These are phyloP conservation scores for Caradrina kadenii DNA, from an alignment of 2,888 invertebrate genomes.

Conservation along the genomic window DNA sequence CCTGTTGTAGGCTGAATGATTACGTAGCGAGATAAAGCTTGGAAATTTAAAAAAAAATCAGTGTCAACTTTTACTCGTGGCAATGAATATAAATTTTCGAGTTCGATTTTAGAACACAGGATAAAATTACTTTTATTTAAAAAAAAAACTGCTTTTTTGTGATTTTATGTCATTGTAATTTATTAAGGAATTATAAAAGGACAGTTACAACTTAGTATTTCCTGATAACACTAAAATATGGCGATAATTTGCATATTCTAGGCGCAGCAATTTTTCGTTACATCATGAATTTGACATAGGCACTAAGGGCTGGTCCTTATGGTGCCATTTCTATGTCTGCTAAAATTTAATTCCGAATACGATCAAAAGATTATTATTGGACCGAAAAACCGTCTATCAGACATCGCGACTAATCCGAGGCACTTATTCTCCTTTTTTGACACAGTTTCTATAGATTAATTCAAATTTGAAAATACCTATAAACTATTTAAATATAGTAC, in stretches of 20 bases:
- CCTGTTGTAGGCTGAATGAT: constrained; percentile 5
- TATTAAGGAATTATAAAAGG: not conserved
- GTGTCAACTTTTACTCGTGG: not conserved
- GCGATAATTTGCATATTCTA: not conserved
- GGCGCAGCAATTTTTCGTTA: not conserved
- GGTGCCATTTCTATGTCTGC: too few species aligned
- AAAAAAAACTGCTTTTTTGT: too few species aligned
- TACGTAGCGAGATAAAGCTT: not conserved
- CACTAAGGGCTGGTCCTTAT: too few species aligned
- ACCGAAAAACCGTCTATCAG: too few species aligned
- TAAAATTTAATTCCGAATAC: too few species aligned
- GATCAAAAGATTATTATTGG: too few species aligned
- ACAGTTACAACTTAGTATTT: not conserved
- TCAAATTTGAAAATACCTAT: too few species aligned
- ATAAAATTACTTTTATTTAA: too few species aligned
- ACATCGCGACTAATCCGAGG: too few species aligned
- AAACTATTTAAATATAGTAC: too few species aligned
- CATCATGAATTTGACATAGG: not conserved
- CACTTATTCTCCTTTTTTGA: too few species aligned
- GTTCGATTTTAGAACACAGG: not conserved
- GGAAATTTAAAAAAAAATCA: not conserved
- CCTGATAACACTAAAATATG: not conserved
- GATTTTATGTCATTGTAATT: not conserved
- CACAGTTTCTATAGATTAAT: too few species aligned
- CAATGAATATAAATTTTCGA: not conserved